Conservation (phyloP, 1,140 invertebrate genomes). For the Drosophila sechellia region DNA sequence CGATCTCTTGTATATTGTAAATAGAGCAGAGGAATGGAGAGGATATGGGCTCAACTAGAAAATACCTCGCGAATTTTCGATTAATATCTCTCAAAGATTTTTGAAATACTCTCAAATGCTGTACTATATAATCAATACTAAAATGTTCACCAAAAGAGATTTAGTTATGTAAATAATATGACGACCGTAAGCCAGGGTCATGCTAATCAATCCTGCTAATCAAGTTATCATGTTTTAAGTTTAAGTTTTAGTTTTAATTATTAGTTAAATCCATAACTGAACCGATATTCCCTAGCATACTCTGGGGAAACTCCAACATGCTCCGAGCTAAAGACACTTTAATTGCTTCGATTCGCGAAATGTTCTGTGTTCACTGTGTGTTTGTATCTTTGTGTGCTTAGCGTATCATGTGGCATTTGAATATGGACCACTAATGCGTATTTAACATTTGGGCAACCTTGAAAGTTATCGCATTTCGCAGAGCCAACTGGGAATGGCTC, state of each 20-base stretch:
- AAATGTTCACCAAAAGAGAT: too few species aligned
- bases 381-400: slow-evolving; percentile 26
- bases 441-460: slow-evolving; percentile 74
- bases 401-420: slow-evolving; percentile 49
- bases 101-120: background rate
- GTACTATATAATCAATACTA: too few species aligned
- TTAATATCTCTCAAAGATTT: background rate
- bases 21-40: slow-evolving; percentile 27
- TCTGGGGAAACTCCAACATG: slow-evolving; percentile 21
- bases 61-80: background rate
- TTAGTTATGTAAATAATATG: too few species aligned
- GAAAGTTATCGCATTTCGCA: slow-evolving; percentile 65
- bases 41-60: background rate
- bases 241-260: too few species aligned
- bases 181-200: too few species aligned
- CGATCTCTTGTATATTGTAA: slow-evolving; percentile 72
- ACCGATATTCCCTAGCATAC: slow-evolving; percentile 6
- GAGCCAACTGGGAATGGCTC: slow-evolving; percentile 5
- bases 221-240: too few species aligned
- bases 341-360: slow-evolving; percentile 60
- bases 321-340: slow-evolving; percentile 73
- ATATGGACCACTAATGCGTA: slow-evolving; percentile 63
- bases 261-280: background rate
- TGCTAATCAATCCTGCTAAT: too few species aligned
- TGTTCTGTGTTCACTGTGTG: background rate